These are phyloP conservation scores for Phrynosoma platyrhinos DNA, from an alignment of 2,113 vertebrate genomes.

Conservation along the genomic window DNA sequence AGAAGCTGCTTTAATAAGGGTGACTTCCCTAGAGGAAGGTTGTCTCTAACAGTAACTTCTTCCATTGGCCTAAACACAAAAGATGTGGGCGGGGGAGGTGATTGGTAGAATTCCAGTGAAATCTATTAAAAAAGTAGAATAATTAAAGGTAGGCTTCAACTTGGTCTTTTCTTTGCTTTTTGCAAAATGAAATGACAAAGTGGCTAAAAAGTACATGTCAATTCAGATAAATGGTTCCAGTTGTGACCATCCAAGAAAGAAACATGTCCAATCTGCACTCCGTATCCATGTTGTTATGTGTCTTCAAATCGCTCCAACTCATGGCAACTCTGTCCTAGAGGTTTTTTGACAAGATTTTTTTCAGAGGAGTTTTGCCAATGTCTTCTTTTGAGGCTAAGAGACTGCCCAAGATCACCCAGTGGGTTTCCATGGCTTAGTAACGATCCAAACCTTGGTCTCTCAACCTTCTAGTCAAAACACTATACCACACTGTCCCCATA, in stretches of 20 bases:
- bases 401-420: too few species aligned
- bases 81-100: background rate
- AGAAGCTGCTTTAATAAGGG: constrained; percentile 22
- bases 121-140: constrained; percentile 17
- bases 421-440: too few species aligned
- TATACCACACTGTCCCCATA: too few species aligned
- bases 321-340: too few species aligned
- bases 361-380: too few species aligned
- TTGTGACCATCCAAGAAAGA: constrained; percentile 30
- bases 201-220: background rate
- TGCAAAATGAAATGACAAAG: background rate
- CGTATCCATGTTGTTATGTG: background rate
- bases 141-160: background rate
- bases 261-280: background rate
- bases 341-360: too few species aligned
- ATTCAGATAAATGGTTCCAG: constrained; percentile 37
- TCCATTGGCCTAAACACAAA: constrained; percentile 34
- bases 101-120: background rate
- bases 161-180: accelerated
- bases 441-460: too few species aligned
- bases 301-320: too few species aligned
- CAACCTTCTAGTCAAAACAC: too few species aligned
- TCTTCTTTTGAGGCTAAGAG: too few species aligned
- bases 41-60: background rate
- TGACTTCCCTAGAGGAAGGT: constrained; percentile 31